Evolutionary conservation across 2,113 vertebrate genomes (phyloP), one percentile per base, ranked within the genome.

Genomic region (Apistogramma diplotaenia): DNA sequence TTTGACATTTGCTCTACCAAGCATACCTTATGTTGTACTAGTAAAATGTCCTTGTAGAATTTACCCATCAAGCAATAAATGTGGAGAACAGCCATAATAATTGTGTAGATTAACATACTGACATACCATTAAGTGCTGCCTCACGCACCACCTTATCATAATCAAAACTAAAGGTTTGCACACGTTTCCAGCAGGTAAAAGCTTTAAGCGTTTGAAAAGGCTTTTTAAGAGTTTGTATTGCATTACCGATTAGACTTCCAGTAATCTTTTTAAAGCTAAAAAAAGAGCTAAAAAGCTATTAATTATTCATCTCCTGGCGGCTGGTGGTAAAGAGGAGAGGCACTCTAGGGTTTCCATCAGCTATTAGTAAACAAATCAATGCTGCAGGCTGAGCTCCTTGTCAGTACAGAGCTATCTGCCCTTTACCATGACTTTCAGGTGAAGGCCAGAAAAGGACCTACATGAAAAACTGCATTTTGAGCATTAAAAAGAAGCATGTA

Each of bases 351-450:
- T 93, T 95, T 94, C 93, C 93, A 93, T 91, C 92, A 89, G 93
- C 94, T 95, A 94, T 95, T 95, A 95, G 95, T 94, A 96, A 96
- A 95, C 95, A 96, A 94, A 96, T 95, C 95, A 94, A 96, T 95
- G 94, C 89, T 87, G 91, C 87, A 91, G 92, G 70, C 90, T 93
- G 89, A 93, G 93, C 89, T 89, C 76, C 87, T 87, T 90, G 90
- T 90, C 89, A 92, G 87, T 89, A 89, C 88, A 86, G 90, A 92
- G 89, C 86, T 85, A 92, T 93, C 87, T 94, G 91, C 89, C 93
- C 93, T 94, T 92, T 93, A 81, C 88, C 82, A 67, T 93, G 92
- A 93, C 91, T 92, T 94, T 93, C 86, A 90, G 83, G 72, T 53
- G 53, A 67, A 87, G 74, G 82, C 85, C 79, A 84, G 83, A 71